Base-by-base conservation (phyloP, 2,888 invertebrate species). In the Endotricha flammealis region DNA sequence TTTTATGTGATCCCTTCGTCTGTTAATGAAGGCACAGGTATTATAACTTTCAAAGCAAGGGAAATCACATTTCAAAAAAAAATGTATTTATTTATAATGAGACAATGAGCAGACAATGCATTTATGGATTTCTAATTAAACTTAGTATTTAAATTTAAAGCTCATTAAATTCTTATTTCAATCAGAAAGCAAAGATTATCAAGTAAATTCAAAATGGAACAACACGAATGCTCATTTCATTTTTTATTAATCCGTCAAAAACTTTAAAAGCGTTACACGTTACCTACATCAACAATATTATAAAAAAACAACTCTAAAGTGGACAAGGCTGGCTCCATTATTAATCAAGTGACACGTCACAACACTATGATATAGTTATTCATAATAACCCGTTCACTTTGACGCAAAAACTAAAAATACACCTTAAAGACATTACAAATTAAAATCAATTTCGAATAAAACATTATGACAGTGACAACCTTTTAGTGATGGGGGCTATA, bases 301-400 rank as follows among this genome's bases (percentile, higher is more conserved):
- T 53, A 57, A 55, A 65, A 65, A 73, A 74, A 68, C n/a, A n/a
- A 63, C 57, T 48, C 51, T 50, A 47, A 57, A 70, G 55, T 65
- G 73, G 67, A 81, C 85, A 81, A 64, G 73, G 68, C 61, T 60
- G 29, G 61, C 65, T 72, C 81, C 85, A 80, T 85, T 83, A 86
- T 83, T 85, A 83, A 85, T 86, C 86, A 83, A 76, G 68, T 44
- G 61, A 68, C 77, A 76, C 81, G 86, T 85, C 86, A 86, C 72
- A 85, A 85, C 83, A 85, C 74, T 74, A 72, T 72, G 78, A 85
- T 83, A 82, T 75, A 68, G 73, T 80, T 74, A 77, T 74, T 79
- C 76, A 76, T 78, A 76, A 76, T 67, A 77, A 77, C 81, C 76
- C 76, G 73, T 82, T 78, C 63, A 56, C 64, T 68, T 64, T 47